These are phyloP conservation scores for Lutraria lutraria DNA, from an alignment of 2,888 invertebrate species.

Conservation along the genomic window DNA sequence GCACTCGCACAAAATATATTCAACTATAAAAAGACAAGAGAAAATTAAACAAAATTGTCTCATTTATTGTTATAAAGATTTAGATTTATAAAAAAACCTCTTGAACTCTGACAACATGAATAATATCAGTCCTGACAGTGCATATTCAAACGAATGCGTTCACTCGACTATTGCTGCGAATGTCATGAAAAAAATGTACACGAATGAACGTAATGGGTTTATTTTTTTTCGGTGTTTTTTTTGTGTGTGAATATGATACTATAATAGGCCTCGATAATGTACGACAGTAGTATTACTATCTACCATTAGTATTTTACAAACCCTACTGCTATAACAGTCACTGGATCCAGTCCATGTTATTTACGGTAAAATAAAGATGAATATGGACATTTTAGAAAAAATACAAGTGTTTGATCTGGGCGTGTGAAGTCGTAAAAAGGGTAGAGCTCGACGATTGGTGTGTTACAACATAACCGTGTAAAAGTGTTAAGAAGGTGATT, in stretches of 20 bases:
- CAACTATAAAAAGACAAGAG: not conserved
- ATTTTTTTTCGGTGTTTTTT: not conserved
- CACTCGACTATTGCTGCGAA: not conserved
- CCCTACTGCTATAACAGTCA: not conserved
- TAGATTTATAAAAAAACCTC: not conserved
- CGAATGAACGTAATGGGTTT: not conserved
- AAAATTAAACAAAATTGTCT: not conserved
- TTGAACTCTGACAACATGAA: not conserved
- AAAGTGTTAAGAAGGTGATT: too few relatives aligned
- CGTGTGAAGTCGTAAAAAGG: not conserved
- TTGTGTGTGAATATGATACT: not conserved
- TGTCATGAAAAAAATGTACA: slow-evolving; percentile 9
- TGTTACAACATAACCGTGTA: too few relatives aligned
- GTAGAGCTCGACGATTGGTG: too few relatives aligned
- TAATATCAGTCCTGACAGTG: not conserved
- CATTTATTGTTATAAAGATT: not conserved
- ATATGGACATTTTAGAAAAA: not conserved
- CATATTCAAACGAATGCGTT: not conserved
- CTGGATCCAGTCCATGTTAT: not conserved
- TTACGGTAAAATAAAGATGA: not conserved
- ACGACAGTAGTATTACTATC: not conserved
- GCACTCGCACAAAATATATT: not conserved
- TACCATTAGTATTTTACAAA: not conserved
- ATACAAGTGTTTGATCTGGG: not conserved
- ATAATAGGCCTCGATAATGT: not conserved